Evolutionary conservation across 1,140 invertebrate species (phyloP).

Genomic region (Macrobrachium nipponense): DNA sequence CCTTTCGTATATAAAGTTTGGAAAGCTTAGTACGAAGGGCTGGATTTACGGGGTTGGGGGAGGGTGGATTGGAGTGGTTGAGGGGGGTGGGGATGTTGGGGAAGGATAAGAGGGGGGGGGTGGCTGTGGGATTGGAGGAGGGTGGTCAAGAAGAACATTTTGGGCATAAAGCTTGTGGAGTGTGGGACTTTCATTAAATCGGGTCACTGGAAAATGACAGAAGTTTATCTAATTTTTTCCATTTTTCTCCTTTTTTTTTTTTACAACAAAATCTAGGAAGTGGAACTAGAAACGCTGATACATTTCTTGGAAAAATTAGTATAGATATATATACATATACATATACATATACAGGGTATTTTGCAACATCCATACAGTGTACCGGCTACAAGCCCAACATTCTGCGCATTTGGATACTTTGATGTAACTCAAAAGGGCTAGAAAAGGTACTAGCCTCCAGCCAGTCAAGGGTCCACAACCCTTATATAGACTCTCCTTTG

Average conservation of each 20-base stretch:
- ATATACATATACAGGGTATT: no score
- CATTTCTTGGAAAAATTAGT: not conserved
- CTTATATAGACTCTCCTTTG: not conserved
- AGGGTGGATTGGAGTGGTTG: not conserved
- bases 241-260: no score
- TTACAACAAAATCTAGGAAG: not conserved
- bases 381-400: no score
- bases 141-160: slow-evolving; percentile 1
- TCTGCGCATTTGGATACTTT: no score
- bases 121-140: not conserved
- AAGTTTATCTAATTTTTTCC: no score
- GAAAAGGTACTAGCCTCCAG: no score
- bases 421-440: no score
- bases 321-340: no score
- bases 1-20: not conserved
- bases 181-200: no score
- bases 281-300: not conserved
- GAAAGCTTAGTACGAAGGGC: not conserved
- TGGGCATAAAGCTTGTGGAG: no score
- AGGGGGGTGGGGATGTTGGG: not conserved
- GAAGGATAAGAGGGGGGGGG: not conserved
- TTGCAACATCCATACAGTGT: no score
- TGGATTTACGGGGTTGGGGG: not conserved
- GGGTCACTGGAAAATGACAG: not conserved
- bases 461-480: no score